Base-by-base conservation (phyloP, 2,113 vertebrate species). In the Silurus glanis region DNA sequence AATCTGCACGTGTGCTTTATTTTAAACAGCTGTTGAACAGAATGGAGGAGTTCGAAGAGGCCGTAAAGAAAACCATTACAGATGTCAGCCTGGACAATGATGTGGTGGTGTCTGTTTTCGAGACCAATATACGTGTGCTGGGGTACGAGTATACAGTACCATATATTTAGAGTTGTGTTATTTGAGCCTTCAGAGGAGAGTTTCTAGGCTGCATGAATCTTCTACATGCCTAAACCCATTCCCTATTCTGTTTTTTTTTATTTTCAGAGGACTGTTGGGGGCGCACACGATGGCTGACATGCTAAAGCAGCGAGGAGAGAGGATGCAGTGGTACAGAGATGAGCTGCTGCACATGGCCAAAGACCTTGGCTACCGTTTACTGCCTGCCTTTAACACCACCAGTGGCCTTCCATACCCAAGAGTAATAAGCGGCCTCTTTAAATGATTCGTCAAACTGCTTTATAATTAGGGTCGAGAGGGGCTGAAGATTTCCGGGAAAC, bases 351-450 rank as follows among this genome's bases (percentile, higher is more conserved):
- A 97, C 56, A 99, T 99, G 98, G 97, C 98, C 83, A 98, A 97
- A 94, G 96, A 99, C 0, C 89, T 99, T 86, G 98, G 98, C 78
- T 95, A 96, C 88, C 96, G 97, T 85, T 96, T 99, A 86, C 89
- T 99, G 83, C 98, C 98, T 58, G 98, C 98, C 86, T 99, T 99
- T 92, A 99, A 99, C 91, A 99, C 98, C 91, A 98, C 97, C 92
- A 99, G 98, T 90, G 98, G 98, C 92, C 96, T 99, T 92, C 98
- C 98, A 88, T 99, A 98, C 86, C 98, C 98, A 88, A 95, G 98
- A 94, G 98, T 99, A 94, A 96, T 96, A 94, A 25, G 19, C 47
- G 13, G 55, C 25, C 25, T 5, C 8, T 79, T 58, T 37, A 56
- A 28, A 78, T 9, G 12, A 37, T 79, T 79, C 25, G 74, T 76